These are phyloP conservation scores for Scomberomorus guttatus DNA, from an alignment of 2,797 vertebrate species.

Conservation along the genomic window DNA sequence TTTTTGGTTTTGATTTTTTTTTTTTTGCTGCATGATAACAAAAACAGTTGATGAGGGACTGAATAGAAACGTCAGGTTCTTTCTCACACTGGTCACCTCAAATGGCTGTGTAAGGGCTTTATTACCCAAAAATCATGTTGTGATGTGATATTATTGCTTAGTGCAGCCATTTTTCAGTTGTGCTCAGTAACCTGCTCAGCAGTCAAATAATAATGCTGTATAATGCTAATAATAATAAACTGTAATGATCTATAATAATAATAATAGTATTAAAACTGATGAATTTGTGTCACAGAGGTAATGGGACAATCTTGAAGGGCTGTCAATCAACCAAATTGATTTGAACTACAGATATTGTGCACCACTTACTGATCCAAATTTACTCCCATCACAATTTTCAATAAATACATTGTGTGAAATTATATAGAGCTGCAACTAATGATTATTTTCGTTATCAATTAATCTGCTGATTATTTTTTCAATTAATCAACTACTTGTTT, in stretches of 20 bases:
- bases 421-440: too few relatives aligned
- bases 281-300: neutral
- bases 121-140: neutral
- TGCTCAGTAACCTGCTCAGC: neutral
- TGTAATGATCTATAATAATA: neutral
- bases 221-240: neutral
- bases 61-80: constrained; percentile 2
- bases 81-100: constrained; percentile 1
- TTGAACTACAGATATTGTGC: too few relatives aligned
- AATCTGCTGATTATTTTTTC: too few relatives aligned
- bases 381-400: too few relatives aligned
- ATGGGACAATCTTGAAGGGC: neutral
- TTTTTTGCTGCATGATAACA: neutral
- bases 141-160: too few relatives aligned
- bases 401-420: too few relatives aligned
- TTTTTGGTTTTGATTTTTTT: neutral
- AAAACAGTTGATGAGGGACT: neutral
- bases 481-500: too few relatives aligned
- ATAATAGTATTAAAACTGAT: neutral
- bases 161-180: neutral
- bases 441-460: too few relatives aligned
- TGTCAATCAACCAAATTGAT: neutral
- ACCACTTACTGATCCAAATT: too few relatives aligned
- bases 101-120: neutral
- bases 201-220: neutral